phyloP scores from a whole-genome alignment of 1,140 invertebrate genomes.

The Mamestra configurata region DNA sequence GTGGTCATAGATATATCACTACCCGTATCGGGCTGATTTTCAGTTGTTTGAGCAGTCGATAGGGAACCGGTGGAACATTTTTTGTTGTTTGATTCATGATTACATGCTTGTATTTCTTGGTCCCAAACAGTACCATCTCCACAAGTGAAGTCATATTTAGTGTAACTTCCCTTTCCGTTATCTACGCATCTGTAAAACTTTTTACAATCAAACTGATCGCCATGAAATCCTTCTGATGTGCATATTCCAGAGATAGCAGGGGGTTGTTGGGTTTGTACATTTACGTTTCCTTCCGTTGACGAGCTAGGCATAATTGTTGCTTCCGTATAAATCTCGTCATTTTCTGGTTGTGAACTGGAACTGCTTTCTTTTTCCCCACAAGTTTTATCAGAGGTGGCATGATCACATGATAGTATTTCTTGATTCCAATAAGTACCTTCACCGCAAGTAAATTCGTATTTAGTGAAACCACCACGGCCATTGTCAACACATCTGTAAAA shows the following conservation, averaged over 20 bases:
- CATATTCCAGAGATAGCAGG: constrained; percentile 59
- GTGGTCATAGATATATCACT: not conserved
- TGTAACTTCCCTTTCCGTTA: constrained; percentile 88
- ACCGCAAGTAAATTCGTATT: constrained; percentile 90
- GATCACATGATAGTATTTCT: constrained; percentile 49
- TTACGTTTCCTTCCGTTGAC: not conserved
- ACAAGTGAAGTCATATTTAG: constrained; percentile 89
- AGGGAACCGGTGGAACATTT: constrained; percentile 52
- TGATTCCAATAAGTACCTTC: constrained; percentile 90
- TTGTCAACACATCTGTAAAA: constrained; percentile 91
- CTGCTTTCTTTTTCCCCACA: not conserved
- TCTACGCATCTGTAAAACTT: constrained; percentile 91
- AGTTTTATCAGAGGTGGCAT: constrained; percentile 19
- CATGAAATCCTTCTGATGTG: constrained; percentile 86
- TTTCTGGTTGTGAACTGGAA: constrained; percentile 26
- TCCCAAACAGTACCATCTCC: constrained; percentile 89
- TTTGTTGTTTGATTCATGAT: constrained; percentile 70
- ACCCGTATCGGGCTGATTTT: not conserved
- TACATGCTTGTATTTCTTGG: constrained; percentile 88
- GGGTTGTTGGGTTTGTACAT: constrained; percentile 6
- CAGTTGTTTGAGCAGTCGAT: constrained; percentile 49
- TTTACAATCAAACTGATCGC: constrained; percentile 80
- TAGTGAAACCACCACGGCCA: constrained; percentile 88
- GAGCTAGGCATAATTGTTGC: constrained; percentile 21
- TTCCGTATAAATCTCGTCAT: constrained; percentile 50